Conservation (phyloP, 2,113 vertebrate genomes). For the Neolamprologus longior region DNA sequence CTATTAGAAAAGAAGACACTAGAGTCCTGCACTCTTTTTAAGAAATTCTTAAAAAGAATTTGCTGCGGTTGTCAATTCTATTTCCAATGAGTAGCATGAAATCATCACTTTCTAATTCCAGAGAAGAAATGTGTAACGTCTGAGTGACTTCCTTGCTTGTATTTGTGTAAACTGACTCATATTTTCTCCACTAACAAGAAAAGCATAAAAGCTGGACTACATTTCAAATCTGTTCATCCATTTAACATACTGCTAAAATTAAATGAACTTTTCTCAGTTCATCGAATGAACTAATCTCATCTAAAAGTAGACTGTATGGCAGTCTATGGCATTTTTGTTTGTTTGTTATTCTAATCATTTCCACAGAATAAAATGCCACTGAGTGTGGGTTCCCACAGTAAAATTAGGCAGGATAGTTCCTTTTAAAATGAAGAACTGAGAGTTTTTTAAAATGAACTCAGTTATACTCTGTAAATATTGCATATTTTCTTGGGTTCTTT, state of each 20-base stretch:
- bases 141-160: neutral
- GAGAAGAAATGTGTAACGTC: neutral
- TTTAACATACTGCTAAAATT: neutral
- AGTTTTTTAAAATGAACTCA: neutral
- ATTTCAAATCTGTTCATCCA: neutral
- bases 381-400: neutral
- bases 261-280: neutral
- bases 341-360: neutral
- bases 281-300: neutral
- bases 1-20: neutral
- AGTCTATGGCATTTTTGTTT: neutral
- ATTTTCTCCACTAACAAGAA: neutral
- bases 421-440: neutral
- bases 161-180: neutral
- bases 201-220: neutral
- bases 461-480: neutral
- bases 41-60: neutral
- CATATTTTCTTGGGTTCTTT: neutral
- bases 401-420: neutral
- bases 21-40: neutral
- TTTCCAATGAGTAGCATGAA: neutral
- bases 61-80: neutral
- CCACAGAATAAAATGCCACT: neutral
- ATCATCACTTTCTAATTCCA: neutral
- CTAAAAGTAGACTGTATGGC: neutral